Evolutionary conservation across 2,888 invertebrate genomes (phyloP), one percentile per base, ranked within the genome.

Genomic region (Oscheius sp.): DNA sequence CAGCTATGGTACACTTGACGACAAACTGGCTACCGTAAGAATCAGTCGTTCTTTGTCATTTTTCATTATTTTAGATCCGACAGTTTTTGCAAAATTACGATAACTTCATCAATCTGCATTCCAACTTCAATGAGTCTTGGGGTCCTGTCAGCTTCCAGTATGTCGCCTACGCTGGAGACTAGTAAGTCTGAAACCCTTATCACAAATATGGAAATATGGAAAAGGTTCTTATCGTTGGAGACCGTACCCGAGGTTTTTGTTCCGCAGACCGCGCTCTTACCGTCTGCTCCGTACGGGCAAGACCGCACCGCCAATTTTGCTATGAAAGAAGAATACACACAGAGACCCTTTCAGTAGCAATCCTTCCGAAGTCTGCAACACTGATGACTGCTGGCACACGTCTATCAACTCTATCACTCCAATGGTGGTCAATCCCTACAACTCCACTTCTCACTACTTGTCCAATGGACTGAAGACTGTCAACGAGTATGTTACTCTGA

Each of bases 351-450:
- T 47, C 29, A 50, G 13, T 10, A 73, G 65, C 3, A 33, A 55
- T 5, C 55, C 53, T 2, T 48, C 59, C n/a, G 1, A 2, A 1
- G 13, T 58, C 13, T 73, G 73, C 51, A 5, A 63, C n/a, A 47
- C 37, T 32, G 73, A 65, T 51, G 37, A 32, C 37, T 73, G 73
- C 55, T 73, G 73, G 73, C 73, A 73, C 9, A 55, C 42, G 2
- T 2, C 0, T n/a, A 59, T 73, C 13, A 37, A 35, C 11, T 42
- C 29, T 11, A 11, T 65, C 29, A 65, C 29, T 9, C 21, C 53
- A 10, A 35, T 21, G 11, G 29, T 58, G 2, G 65, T 73, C 4
- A 73, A 73, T 63, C 73, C 63, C 21, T 13, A 1, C 7, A 21
- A 29, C 7, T 35, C 55, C 42, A n/a, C 53, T 4, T 63, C 48